Percentiles rank a stretch among this genome's conserved stretches.
phyloP scores from a whole-genome alignment of 2,888 invertebrate genomes.

The Eutolmus rufibarbis region DNA sequence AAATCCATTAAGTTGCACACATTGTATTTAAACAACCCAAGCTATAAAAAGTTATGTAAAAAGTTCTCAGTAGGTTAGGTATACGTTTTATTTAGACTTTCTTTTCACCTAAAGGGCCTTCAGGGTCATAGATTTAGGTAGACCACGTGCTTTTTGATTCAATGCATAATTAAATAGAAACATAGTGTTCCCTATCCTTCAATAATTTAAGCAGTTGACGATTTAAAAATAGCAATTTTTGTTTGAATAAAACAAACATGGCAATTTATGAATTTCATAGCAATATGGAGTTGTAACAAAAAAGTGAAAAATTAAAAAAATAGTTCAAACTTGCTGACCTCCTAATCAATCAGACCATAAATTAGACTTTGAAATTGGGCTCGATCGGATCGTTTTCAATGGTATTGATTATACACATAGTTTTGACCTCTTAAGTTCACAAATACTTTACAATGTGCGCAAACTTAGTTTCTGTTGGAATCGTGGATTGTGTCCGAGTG shows the following conservation, averaged over 20 bases:
- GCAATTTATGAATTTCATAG: neutral
- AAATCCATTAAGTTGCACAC: neutral
- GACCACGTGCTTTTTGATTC: neutral
- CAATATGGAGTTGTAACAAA: neutral
- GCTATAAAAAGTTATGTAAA: too few species aligned
- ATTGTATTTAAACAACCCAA: neutral
- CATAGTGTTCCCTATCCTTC: neutral
- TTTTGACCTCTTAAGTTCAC: slow-evolving; percentile 1
- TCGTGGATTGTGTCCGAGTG: neutral
- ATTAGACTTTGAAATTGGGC: neutral
- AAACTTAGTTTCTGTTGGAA: neutral
- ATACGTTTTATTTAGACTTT: neutral
- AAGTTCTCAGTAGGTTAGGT: neutral
- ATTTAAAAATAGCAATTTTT: neutral
- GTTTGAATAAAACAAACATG: neutral
- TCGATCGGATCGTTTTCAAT: neutral
- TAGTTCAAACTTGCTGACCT: neutral
- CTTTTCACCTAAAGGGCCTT: neutral
- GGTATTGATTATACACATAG: neutral
- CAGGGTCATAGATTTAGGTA: neutral
- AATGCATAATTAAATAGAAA: neutral
- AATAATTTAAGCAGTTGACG: neutral
- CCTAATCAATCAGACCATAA: neutral
- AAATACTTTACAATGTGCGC: neutral
- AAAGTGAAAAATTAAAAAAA: neutral